Base-by-base conservation (phyloP, 1,140 invertebrate genomes). In the Drosophila serrata region DNA sequence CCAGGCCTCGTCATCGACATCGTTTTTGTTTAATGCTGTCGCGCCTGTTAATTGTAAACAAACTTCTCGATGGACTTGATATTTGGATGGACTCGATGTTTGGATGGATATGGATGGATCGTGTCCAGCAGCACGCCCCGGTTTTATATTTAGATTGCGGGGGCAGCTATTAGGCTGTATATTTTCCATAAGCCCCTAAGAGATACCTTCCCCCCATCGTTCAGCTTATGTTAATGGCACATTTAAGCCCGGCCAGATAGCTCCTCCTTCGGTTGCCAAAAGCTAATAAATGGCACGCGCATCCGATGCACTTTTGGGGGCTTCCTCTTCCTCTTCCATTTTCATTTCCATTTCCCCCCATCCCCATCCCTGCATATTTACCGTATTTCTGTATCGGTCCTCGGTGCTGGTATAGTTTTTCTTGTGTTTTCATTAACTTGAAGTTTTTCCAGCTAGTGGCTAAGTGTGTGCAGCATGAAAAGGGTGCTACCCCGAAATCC, bases 21-120 rank as follows among this genome's bases (percentile, higher is more conserved):
- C 17, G 74, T 55, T 77, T 59, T 75, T 86, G 78, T 86, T 81
- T 81, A 75, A 67, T 74, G 79, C 79, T 88, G 82, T 88, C 82
- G 82, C 82, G 53, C 72, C 65, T 45, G 49, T 29, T 70, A 72
- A 80, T 80, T 75, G 74, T 85, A 85, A 82, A 80, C 81, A 82
- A 84, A 64, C 53, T 67, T 61, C 29, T 59, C 49, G 42, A 76
- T 59, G 40, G 59, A 62, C 65, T 69, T 46, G 49, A 29, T 48
- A 45, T 43, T 56, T 56, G 51, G 40, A 64, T 58, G 48, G 27
- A 74, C 42, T 43, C 11, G 19, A 43, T 43, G 12, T 29, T 27
- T 12, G 42, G 17, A 45, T 45, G 43, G 22, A 24, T 45, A 68
- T 70, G 48, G 35, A 72, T 55, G 51, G 37, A 79, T 43, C 65